Conservation (phyloP, 2,113 vertebrate genomes). For the Pipra filicauda region DNA sequence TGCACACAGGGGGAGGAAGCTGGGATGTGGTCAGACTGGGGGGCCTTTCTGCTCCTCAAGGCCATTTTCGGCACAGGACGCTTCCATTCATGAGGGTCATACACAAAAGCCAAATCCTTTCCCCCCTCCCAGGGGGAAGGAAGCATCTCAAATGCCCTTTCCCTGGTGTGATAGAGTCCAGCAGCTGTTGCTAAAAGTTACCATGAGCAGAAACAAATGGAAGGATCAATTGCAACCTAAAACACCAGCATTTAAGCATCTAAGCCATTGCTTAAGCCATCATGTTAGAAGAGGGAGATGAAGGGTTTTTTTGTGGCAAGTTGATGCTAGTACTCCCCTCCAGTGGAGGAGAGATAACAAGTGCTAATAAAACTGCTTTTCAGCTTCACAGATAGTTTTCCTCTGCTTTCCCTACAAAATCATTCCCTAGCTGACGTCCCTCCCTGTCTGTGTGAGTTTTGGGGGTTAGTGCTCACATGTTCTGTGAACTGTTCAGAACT, state of each 20-base stretch:
- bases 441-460: not conserved
- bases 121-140: not conserved
- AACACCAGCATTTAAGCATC: not conserved
- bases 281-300: not conserved
- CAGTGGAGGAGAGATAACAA: not conserved
- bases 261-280: not conserved
- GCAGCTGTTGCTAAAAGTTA: not conserved
- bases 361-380: not conserved
- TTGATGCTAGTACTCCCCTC: not conserved
- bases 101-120: not conserved
- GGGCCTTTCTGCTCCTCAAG: not conserved
- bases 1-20: fast-evolving
- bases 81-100: not conserved
- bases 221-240: not conserved
- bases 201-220: not conserved
- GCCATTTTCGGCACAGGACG: not conserved
- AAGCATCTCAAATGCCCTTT: not conserved
- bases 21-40: not conserved
- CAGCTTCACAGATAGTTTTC: not conserved
- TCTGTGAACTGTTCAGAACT: not conserved
- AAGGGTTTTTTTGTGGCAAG: not conserved
- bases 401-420: not conserved
- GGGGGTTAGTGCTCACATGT: fast-evolving
- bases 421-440: not conserved
- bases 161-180: not conserved